A percentile compares a stretch with the other conserved stretches of the same genome.
Evolutionary conservation across 2,888 invertebrate genomes (phyloP).

Genomic region (Cantharis flavilabris): DNA sequence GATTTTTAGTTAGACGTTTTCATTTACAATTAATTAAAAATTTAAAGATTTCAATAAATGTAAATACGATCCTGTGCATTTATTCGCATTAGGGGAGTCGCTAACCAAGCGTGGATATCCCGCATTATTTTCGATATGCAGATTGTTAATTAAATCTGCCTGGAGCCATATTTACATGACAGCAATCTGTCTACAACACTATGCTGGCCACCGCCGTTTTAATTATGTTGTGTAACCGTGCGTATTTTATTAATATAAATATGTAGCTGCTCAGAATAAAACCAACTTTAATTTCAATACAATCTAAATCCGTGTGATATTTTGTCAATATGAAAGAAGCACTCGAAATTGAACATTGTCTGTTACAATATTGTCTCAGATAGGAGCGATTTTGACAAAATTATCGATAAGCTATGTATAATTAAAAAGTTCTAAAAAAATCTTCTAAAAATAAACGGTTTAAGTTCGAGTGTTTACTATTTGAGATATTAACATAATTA

Average conservation of each 20-base stretch:
- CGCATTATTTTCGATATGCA: constrained; percentile 57
- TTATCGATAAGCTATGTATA: not conserved
- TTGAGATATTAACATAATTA: too few relatives aligned
- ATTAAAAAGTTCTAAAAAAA: not conserved
- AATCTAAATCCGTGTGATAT: constrained; percentile 1
- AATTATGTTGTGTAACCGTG: constrained; percentile 55
- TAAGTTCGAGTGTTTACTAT: not conserved
- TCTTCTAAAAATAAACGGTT: not conserved
- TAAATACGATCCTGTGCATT: constrained; percentile 33
- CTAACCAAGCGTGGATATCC: constrained; percentile 52
- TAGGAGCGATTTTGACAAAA: not conserved
- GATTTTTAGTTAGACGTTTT: not conserved
- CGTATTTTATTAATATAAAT: constrained; percentile 55
- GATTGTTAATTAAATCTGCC: constrained; percentile 57
- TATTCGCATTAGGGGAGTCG: constrained; percentile 45
- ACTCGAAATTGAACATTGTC: not conserved
- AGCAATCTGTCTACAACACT: constrained; percentile 56
- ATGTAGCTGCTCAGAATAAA: constrained; percentile 38
- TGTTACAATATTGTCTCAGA: not conserved
- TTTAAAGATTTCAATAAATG: not conserved
- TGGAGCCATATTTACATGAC: constrained; percentile 57
- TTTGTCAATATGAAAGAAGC: not conserved
- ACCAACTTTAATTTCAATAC: constrained; percentile 11
- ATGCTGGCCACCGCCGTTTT: constrained; percentile 49
- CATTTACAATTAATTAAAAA: not conserved